A percentile compares a stretch with the other conserved stretches of the same genome.
Evolutionary conservation across 2,113 vertebrate species (phyloP).

Genomic region (Scortum barcoo): DNA sequence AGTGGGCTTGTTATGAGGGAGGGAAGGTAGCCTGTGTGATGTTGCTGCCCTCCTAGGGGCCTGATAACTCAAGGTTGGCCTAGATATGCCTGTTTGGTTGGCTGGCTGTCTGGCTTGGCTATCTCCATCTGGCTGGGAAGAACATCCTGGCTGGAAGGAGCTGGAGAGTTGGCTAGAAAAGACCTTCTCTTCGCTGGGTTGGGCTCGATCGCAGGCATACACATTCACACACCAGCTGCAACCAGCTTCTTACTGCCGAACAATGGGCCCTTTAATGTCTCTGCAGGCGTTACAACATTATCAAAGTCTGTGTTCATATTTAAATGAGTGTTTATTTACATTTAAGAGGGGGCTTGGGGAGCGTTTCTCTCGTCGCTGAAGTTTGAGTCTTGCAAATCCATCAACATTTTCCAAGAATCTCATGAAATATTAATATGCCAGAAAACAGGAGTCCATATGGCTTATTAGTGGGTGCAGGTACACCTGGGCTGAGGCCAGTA

Average conservation of each 20-base stretch:
- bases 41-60: slow-evolving; percentile 65
- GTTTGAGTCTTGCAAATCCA: not conserved
- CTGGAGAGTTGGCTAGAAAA: slow-evolving; percentile 30
- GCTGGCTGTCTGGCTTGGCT: slow-evolving; percentile 51
- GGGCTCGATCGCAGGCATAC: not conserved
- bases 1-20: slow-evolving; percentile 41
- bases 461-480: slow-evolving; percentile 60
- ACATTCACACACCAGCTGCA: slow-evolving; percentile 6
- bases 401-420: not conserved
- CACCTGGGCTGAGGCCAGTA: slow-evolving; percentile 49
- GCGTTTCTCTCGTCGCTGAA: not conserved
- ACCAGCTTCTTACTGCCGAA: not conserved
- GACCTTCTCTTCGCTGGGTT: not conserved
- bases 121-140: slow-evolving; percentile 62
- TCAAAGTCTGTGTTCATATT: not conserved
- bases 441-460: slow-evolving; percentile 60
- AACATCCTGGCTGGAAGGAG: slow-evolving; percentile 48
- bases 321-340: not conserved
- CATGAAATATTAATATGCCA: slow-evolving; percentile 39
- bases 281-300: not conserved
- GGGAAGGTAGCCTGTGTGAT: slow-evolving; percentile 52
- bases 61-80: slow-evolving; percentile 68
- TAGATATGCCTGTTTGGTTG: slow-evolving; percentile 72
- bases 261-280: not conserved
- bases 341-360: not conserved